Evolutionary conservation across 2,113 vertebrate genomes (phyloP).

Genomic region (Mustela nigripes): DNA sequence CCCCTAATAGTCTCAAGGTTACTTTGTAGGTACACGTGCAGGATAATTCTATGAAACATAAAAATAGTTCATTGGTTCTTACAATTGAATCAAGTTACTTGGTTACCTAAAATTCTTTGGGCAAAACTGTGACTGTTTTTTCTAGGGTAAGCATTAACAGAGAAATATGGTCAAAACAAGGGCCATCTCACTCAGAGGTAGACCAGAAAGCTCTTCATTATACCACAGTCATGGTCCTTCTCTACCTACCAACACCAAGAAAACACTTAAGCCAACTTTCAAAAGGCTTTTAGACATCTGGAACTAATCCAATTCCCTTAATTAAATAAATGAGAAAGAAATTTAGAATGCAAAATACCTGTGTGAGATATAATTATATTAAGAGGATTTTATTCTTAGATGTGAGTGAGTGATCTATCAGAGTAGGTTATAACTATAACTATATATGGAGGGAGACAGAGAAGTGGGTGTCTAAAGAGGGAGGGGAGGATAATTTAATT

Average conservation of each 20-base stretch:
- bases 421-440: constrained; percentile 10
- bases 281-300: background rate
- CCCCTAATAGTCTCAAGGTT: background rate
- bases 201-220: background rate
- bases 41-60: background rate
- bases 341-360: constrained; percentile 30
- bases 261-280: background rate
- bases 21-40: background rate
- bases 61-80: background rate
- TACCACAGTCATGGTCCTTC: background rate
- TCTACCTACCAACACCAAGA: background rate
- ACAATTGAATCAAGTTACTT: background rate
- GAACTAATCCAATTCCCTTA: background rate
- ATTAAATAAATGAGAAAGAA: background rate
- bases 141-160: background rate
- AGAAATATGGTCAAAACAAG: background rate
- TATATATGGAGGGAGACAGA: constrained; percentile 24
- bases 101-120: background rate
- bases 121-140: background rate
- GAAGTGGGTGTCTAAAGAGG: constrained; percentile 44
- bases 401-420: constrained; percentile 20
- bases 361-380: constrained; percentile 17
- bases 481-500: constrained; percentile 34
- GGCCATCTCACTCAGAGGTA: background rate
- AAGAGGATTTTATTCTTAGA: constrained; percentile 64